Conservation (phyloP, 2,888 invertebrate genomes). For the Sinodicranocentrus sp. region DNA sequence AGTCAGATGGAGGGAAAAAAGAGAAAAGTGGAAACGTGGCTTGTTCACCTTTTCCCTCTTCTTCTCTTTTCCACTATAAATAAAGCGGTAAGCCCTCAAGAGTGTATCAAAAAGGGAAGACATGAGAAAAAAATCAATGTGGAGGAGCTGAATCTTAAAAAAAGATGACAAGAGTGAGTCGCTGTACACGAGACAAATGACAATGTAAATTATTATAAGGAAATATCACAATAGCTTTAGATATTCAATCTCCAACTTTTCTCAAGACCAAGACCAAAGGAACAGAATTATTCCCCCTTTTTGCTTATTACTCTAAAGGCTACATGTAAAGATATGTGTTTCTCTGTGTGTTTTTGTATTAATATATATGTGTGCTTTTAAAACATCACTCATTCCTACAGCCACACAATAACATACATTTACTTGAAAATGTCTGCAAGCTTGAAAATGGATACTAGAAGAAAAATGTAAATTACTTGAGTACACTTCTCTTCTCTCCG, state of each 20-base stretch:
- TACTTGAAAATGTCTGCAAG: background rate
- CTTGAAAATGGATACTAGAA: background rate
- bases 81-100: slow-evolving; percentile 60
- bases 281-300: background rate
- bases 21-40: slow-evolving; percentile 49
- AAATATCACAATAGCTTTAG: slow-evolving; percentile 44
- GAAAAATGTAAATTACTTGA: slow-evolving; percentile 39
- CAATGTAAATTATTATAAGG: slow-evolving; percentile 58
- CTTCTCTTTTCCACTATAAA: slow-evolving; percentile 27
- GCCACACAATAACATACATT: background rate
- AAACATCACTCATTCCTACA: background rate
- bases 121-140: slow-evolving; percentile 59
- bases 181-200: slow-evolving; percentile 42
- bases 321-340: too few relatives aligned
- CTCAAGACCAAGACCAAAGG: background rate
- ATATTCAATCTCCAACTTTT: slow-evolving; percentile 33
- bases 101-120: slow-evolving; percentile 59
- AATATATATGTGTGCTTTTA: slow-evolving; percentile 27
- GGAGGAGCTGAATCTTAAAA: slow-evolving; percentile 51
- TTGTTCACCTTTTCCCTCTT: slow-evolving; percentile 58
- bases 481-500: background rate
- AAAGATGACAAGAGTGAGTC: slow-evolving; percentile 47
- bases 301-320: too few relatives aligned
- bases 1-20: slow-evolving; percentile 35
- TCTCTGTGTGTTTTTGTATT: slow-evolving; percentile 10